Base-by-base conservation (phyloP, 2,888 invertebrate species). In the Drosophila peninsularis region DNA sequence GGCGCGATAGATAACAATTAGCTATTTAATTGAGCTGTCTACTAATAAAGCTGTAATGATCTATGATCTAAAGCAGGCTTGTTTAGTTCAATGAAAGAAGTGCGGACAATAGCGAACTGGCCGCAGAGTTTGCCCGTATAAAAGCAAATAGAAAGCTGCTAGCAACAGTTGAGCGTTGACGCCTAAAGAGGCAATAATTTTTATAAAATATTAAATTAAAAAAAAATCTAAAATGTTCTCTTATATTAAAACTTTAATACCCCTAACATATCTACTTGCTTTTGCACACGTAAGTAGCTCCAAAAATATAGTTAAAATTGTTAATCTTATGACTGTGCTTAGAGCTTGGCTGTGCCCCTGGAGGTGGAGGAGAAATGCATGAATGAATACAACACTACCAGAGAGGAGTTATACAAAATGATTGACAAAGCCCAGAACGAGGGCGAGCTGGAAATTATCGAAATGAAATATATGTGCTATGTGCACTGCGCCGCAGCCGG, bases 401-500 rank as follows among this genome's bases (percentile, higher is more conserved):
- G 37, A 32, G 14, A n/a, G 1, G 34, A 36, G 3, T 4, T 67
- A 3, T 11, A 3, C 14, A 11, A 17, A 2, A 34, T n/a, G 30
- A 14, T 52, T 17, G 9, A 21, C 13, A 39, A 53, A 19, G 68
- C 69, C 3, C 21, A 34, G 10, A 17, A 9, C 1, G 58, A 41
- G 7, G 21, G 19, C 4, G 13, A 32, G 24, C 13, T 37, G 7
- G 67, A 45, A 30, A 68, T 41, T 11, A 17, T 67, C 41, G 44
- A 39, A 13, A 39, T 57, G 17, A 45, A 58, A 10, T 47, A 57
- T 30, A 67, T 58, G 67, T 67, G 69, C 52, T 68, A 39, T 39
- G 45, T 68, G 9, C 57, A 27, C 14, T 67, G 66, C 14, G 44
- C 32, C n/a, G 69, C 57, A 7, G 2, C 21, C 5, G 57, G 27